Evolutionary conservation across 2,888 invertebrate species (phyloP).

Genomic region (Galerucella calmariensis): DNA sequence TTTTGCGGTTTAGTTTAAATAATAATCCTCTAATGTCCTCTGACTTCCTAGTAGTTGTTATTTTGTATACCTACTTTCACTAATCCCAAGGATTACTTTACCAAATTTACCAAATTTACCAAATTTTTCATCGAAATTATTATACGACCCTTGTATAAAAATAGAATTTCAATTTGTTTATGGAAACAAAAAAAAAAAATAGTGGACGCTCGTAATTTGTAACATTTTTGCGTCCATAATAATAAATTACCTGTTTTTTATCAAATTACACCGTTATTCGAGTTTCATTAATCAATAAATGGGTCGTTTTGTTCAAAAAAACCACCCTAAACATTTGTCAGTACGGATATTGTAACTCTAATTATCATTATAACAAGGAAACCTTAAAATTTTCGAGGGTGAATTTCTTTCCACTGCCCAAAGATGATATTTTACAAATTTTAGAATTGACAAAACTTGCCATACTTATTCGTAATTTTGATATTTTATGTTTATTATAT

Average conservation of each 20-base stretch:
- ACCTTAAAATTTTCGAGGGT: constrained; percentile 14
- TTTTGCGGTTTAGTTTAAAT: too few relatives aligned
- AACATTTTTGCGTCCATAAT: neutral
- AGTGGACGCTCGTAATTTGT: neutral
- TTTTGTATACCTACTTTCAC: too few relatives aligned
- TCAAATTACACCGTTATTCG: neutral
- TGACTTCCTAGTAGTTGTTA: too few relatives aligned
- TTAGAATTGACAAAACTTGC: neutral
- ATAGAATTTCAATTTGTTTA: too few relatives aligned
- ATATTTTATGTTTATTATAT: too few relatives aligned
- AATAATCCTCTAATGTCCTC: too few relatives aligned
- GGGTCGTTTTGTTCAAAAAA: constrained; percentile 5
- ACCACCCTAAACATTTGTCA: constrained; percentile 23
- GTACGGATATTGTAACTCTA: constrained; percentile 10
- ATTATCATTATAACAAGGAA: constrained; percentile 20
- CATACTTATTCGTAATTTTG: too few relatives aligned
- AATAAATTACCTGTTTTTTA: neutral
- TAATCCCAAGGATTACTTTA: too few relatives aligned
- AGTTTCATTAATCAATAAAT: constrained; percentile 14
- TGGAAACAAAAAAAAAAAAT: too few relatives aligned
- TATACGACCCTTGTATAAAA: too few relatives aligned
- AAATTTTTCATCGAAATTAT: too few relatives aligned
- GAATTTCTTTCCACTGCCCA: constrained; percentile 4
- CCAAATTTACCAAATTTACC: too few relatives aligned
- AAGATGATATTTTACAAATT: neutral